Conservation (phyloP, 2,113 vertebrate genomes). For the Panurus biarmicus region DNA sequence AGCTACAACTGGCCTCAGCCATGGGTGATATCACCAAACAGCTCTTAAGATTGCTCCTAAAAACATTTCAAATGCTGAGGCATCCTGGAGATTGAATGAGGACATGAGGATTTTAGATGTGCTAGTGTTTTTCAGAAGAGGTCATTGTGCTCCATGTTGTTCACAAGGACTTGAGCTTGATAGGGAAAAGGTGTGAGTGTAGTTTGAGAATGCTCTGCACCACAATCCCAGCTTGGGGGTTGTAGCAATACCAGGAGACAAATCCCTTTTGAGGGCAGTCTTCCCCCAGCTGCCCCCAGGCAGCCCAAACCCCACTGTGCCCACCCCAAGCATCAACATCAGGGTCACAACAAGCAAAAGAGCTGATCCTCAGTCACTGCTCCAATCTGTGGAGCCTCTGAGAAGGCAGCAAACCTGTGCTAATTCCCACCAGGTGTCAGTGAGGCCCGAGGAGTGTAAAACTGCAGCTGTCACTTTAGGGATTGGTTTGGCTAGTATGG, state of each 20-base stretch:
- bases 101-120: neutral
- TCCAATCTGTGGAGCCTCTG: neutral
- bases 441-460: neutral
- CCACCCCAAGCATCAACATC: neutral
- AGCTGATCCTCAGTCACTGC: neutral
- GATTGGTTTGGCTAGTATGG: neutral
- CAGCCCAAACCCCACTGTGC: too few relatives aligned
- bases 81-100: neutral
- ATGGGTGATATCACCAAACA: neutral
- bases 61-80: neutral
- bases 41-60: neutral
- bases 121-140: neutral
- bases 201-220: neutral
- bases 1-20: neutral
- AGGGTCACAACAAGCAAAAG: neutral
- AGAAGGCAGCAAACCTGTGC: neutral
- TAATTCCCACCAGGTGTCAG: neutral
- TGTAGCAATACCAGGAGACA: neutral
- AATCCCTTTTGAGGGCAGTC: neutral
- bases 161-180: neutral
- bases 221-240: neutral
- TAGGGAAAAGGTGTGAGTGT: neutral
- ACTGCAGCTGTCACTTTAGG: neutral
- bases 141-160: rapidly evolving
- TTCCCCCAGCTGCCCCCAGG: neutral